A percentile compares a stretch with the other conserved stretches of the same genome.
Evolutionary conservation across 2,797 vertebrate genomes (phyloP).

Genomic region (Bradypus variegatus): DNA sequence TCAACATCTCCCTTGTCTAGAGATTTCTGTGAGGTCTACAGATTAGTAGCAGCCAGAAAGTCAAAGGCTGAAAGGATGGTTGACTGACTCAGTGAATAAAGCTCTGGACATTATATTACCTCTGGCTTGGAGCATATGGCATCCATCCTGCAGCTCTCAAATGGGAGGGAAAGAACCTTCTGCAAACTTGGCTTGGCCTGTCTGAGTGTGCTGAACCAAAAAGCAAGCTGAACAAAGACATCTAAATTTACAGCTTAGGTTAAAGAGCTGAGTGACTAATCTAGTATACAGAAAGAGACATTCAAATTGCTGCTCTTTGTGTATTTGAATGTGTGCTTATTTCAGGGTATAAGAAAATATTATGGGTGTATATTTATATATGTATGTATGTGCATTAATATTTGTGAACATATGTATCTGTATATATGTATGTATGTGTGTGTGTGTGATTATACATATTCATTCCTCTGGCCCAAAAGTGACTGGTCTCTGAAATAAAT

Average conservation of each 20-base stretch:
- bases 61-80: conserved; percentile 72
- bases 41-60: conserved; percentile 65
- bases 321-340: conserved; percentile 63
- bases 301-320: conserved; percentile 58
- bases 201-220: conserved; percentile 65
- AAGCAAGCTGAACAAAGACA: conserved; percentile 69
- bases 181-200: conserved; percentile 58
- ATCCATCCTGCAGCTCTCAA: conserved; percentile 67
- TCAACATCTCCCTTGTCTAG: conserved; percentile 66
- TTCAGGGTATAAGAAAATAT: not conserved
- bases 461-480: not conserved
- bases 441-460: not conserved
- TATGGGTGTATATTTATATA: not conserved
- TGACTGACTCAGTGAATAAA: conserved; percentile 71
- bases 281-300: conserved; percentile 59
- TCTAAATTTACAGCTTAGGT: conserved; percentile 72
- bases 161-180: conserved; percentile 66
- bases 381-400: not conserved
- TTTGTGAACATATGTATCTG: not conserved
- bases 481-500: conserved; percentile 13
- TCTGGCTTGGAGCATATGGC: conserved; percentile 69
- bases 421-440: not conserved
- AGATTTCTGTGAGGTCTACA: conserved; percentile 66
- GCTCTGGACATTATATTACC: conserved; percentile 64
- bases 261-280: conserved; percentile 69